These are phyloP conservation scores for Macroramphosus scolopax DNA, from an alignment of 2,797 vertebrate species.

Conservation along the genomic window DNA sequence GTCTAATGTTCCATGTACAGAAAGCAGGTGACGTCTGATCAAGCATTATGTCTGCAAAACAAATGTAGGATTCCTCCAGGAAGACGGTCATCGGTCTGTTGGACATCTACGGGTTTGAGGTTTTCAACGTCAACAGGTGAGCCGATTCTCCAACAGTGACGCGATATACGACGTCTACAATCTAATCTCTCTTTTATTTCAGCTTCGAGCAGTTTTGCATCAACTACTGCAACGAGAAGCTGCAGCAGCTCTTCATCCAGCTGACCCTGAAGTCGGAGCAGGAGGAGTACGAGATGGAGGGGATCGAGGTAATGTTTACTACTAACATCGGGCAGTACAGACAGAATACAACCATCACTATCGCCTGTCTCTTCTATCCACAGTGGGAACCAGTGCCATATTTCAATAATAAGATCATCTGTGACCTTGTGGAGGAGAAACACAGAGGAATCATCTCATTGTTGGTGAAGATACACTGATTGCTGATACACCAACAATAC, in stretches of 20 bases:
- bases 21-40: not conserved
- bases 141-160: not conserved
- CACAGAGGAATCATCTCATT: conserved; percentile 90
- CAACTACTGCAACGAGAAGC: conserved; percentile 97
- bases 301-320: conserved; percentile 85
- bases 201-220: conserved; percentile 99
- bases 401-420: conserved; percentile 98
- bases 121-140: conserved; percentile 92
- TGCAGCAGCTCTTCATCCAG: conserved; percentile 93
- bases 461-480: conserved; percentile 42
- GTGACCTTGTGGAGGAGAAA: conserved; percentile 93
- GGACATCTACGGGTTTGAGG: conserved; percentile 97
- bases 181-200: conserved; percentile 9
- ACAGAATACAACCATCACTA: too few relatives aligned
- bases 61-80: conserved; percentile 83
- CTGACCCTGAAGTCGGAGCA: conserved; percentile 95
- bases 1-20: too few relatives aligned
- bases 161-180: too few relatives aligned
- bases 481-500: not conserved
- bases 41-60: conserved; percentile 6
- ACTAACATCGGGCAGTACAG: too few relatives aligned
- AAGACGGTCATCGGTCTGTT: conserved; percentile 92
- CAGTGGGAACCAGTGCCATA: conserved; percentile 95
- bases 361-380: not conserved
- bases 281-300: conserved; percentile 90